Evolutionary conservation across 2,888 invertebrate species (phyloP), one percentile per base, ranked within the genome.

Genomic region (Rhagonycha fulva): DNA sequence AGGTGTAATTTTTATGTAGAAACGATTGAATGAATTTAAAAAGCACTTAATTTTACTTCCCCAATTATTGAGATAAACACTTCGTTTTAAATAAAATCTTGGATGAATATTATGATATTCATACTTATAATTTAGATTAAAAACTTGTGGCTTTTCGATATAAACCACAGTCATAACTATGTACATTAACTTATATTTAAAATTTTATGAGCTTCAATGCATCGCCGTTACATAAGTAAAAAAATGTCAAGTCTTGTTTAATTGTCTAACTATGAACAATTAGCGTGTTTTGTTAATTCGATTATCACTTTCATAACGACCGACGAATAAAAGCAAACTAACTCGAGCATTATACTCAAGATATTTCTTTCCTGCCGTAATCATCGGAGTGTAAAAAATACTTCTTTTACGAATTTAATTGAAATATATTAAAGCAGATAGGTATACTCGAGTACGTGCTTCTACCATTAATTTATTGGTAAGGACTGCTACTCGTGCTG

Each of bases 1-100:
- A 60, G 69, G 61, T 7, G 69, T 70, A 19, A 80, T 72, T 72
- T 82, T 78, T 19, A 81, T 80, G 68, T 81, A 82, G 76, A 82
- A 85, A 69, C 84, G 83, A 28, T 82, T 75, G 23, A 82, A 80
- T n/a, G 81, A 82, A 73, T 83, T 83, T 75, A 85, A 78, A 76
- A 85, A 82, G 63, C 84, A 83, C 80, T 85, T 86, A 68, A 86
- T 74, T 75, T 84, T 85, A 72, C 84, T 86, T 19, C 82, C 83
- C 85, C 86, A 86, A 23, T 82, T 84, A 78, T 85, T 84, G 23
- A 84, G 76, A 32, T 81, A 80, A 62, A 84, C 84, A 79, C 86
- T 84, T 78, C 86, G 79, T 76, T 81, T 82, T 63, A 86, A 79
- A 80, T 87, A 87, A 71, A 84, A 83, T 74, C 86, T 85, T 23